Evolutionary conservation across 1,140 invertebrate species (phyloP), one percentile per base, ranked within the genome.

Genomic region (Periplaneta americana): DNA sequence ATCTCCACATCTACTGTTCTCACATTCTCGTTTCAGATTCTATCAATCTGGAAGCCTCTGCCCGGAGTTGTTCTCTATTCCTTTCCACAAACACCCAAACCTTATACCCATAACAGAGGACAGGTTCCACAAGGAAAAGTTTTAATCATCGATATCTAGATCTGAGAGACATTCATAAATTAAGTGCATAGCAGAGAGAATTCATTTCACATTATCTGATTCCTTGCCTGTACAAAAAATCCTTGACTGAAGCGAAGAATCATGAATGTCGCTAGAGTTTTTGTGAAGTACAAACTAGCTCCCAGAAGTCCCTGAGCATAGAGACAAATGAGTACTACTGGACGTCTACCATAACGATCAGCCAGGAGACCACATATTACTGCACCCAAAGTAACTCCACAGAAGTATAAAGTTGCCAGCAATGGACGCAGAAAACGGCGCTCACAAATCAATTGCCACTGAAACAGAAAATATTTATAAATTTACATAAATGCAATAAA

Each of bases 391-490:
- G 91, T 87, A 1, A 91, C 87, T 0, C 91, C 91, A 32, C 84
- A 81, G 76, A 89, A 89, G 83, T 91, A 91, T 33, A 90, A 85
- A 9, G 88, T 89, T 1, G 88, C 87, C 0, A 89, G 87, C 33
- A 91, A 85, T 32, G 84, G 86, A 13, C 86, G 85, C 13, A 91
- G 83, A 82, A 89, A 89, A 39, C 85, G 84, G 75, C 87, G 84
- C n/a, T 89, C 88, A 83, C 91, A 92, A 18, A 92, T 88, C 74
- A 92, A 85, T 35, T 88, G 84, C 90, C 90, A 92, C 88, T 90
- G 84, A 35, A 86, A 85, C 37, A 77, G 74, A 79, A 32, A 57
- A 36, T n/a, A n/a, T n/a, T n/a, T n/a, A n/a, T n/a, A n/a, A n/a
- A n/a, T n/a, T n/a, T n/a, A n/a, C n/a, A n/a, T n/a, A n/a, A n/a